phyloP scores from a whole-genome alignment of 2,113 vertebrate genomes.

The Euleptes europaea region DNA sequence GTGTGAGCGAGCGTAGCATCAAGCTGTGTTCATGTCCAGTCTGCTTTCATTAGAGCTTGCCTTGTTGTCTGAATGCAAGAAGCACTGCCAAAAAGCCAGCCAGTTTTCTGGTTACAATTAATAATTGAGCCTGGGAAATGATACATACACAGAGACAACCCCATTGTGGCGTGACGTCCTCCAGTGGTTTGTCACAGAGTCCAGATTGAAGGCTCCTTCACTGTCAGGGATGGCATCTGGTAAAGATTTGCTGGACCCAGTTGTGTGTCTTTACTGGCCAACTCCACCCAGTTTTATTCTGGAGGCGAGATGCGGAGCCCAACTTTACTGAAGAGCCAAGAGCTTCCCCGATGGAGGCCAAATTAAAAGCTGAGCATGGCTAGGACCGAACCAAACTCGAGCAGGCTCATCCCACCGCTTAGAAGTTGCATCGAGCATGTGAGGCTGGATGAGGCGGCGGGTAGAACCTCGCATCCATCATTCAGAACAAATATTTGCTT shows the following conservation, averaged over 20 bases:
- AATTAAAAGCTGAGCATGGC: neutral
- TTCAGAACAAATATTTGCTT: neutral
- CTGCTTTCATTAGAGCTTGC: too few species aligned
- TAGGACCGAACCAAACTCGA: neutral
- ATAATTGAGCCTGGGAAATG: neutral
- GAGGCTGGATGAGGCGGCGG: rapidly evolving
- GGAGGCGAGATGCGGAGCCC: neutral
- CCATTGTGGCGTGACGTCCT: neutral
- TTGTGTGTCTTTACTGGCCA: neutral
- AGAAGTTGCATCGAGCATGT: rapidly evolving
- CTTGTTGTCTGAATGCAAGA: too few species aligned
- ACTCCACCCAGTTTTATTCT: neutral
- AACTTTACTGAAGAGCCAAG: neutral
- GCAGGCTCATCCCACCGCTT: neutral
- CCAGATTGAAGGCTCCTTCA: neutral
- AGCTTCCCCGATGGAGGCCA: neutral
- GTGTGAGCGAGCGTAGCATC: too few species aligned
- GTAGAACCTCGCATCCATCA: neutral
- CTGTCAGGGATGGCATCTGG: neutral
- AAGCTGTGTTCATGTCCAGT: too few species aligned
- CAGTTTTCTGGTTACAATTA: neutral
- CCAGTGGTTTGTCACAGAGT: neutral
- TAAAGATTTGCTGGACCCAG: neutral
- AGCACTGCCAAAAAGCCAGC: neutral
- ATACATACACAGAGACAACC: neutral